phyloP scores from a whole-genome alignment of 1,140 invertebrate genomes.

The Calephelis virginiensis region DNA sequence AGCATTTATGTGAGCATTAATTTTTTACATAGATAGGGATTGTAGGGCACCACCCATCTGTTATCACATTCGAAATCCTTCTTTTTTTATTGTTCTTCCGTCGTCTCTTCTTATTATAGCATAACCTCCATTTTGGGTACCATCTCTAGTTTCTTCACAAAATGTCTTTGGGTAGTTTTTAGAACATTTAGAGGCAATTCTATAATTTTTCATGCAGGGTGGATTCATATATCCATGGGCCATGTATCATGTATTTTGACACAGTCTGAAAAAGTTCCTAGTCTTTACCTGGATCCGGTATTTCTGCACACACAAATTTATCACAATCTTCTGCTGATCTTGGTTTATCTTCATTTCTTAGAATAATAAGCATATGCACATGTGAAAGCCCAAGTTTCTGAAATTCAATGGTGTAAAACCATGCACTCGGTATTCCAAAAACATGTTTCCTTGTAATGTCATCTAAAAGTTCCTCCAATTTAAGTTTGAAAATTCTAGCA shows the following conservation, averaged over 20 bases:
- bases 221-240: neutral
- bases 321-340: conserved; percentile 13
- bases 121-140: neutral
- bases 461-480: conserved; percentile 11
- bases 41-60: too few species aligned
- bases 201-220: neutral
- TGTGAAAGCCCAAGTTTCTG: neutral
- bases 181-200: neutral
- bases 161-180: conserved; percentile 1
- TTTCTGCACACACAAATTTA: conserved; percentile 19
- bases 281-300: conserved; percentile 9
- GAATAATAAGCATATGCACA: conserved; percentile 1
- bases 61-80: conserved; percentile 1
- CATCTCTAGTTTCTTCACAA: too few species aligned
- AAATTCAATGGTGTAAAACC: conserved; percentile 2
- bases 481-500: conserved; percentile 5
- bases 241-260: conserved; percentile 9
- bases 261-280: conserved; percentile 17
- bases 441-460: conserved; percentile 14
- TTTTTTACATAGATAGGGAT: too few species aligned
- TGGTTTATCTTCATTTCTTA: conserved; percentile 7
- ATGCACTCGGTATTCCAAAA: conserved; percentile 17
- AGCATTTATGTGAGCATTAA: conserved; percentile 3
- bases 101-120: conserved; percentile 3
- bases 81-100: conserved; percentile 1